phyloP scores from a whole-genome alignment of 1,140 invertebrate species.

The Polypedilum pembai region DNA sequence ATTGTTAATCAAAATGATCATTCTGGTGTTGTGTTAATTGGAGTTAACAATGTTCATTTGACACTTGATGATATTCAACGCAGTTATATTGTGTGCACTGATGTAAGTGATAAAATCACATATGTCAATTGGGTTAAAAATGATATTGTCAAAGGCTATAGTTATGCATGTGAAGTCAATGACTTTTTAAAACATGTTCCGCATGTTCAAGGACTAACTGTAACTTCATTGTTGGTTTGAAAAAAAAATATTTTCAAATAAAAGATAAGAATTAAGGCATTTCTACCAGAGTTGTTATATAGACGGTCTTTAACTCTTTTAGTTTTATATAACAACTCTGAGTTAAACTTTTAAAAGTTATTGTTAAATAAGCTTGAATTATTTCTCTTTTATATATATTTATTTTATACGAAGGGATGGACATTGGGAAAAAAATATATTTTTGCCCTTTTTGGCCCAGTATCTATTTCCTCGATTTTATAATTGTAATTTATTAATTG shows the following conservation, averaged over 20 bases:
- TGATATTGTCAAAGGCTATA: background rate
- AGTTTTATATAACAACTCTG: no score
- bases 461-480: no score
- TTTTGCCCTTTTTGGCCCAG: no score
- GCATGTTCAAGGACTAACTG: constrained; percentile 33
- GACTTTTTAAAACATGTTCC: constrained; percentile 41
- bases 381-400: no score
- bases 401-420: no score
- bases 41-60: constrained; percentile 10
- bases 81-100: background rate
- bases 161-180: constrained; percentile 34
- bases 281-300: background rate
- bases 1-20: background rate
- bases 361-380: no score
- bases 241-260: background rate
- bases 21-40: constrained; percentile 14
- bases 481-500: no score
- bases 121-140: background rate
- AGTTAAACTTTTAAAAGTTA: background rate
- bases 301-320: no score
- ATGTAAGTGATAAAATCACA: constrained; percentile 5
- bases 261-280: background rate
- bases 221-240: background rate
- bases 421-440: no score
- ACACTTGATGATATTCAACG: background rate